A percentile compares a stretch with the other conserved stretches of the same genome.
These are phyloP conservation scores for Drosophila infuscata DNA, from an alignment of 2,888 invertebrate species.

Conservation along the genomic window DNA sequence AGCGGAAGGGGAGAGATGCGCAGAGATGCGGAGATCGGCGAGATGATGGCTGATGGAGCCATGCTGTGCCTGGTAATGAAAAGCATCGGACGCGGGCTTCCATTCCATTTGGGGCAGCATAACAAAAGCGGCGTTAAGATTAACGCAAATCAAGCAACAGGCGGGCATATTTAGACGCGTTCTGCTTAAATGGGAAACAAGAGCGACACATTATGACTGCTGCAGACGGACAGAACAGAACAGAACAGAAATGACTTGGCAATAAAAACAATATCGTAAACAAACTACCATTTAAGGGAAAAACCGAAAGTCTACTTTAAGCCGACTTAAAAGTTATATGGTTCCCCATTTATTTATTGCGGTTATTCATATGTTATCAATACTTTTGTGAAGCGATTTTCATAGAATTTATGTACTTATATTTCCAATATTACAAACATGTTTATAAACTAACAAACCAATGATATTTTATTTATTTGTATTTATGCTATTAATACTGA, in stretches of 20 bases:
- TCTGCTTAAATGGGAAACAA: constrained; percentile 38
- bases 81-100: constrained; percentile 32
- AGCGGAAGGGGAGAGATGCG: not conserved
- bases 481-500: not conserved
- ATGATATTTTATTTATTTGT: too few species aligned
- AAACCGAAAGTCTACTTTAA: not conserved
- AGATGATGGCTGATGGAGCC: constrained; percentile 28
- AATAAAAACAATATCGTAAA: constrained; percentile 12
- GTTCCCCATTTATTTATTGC: constrained; percentile 4
- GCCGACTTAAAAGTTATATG: constrained; percentile 3
- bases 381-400: not conserved
- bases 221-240: constrained; percentile 4
- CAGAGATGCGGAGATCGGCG: not conserved
- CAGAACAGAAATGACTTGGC: constrained; percentile 1
- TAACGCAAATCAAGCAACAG: constrained; percentile 64
- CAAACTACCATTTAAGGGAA: constrained; percentile 7
- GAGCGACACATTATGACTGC: constrained; percentile 43
- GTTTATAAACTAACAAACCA: not conserved
- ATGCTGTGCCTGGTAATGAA: constrained; percentile 65
- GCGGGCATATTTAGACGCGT: constrained; percentile 46
- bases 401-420: not conserved
- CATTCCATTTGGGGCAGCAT: constrained; percentile 42
- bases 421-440: not conserved
- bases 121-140: constrained; percentile 60
- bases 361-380: not conserved